Conservation (phyloP, 2,888 invertebrate species). For the Volucella inanis region DNA sequence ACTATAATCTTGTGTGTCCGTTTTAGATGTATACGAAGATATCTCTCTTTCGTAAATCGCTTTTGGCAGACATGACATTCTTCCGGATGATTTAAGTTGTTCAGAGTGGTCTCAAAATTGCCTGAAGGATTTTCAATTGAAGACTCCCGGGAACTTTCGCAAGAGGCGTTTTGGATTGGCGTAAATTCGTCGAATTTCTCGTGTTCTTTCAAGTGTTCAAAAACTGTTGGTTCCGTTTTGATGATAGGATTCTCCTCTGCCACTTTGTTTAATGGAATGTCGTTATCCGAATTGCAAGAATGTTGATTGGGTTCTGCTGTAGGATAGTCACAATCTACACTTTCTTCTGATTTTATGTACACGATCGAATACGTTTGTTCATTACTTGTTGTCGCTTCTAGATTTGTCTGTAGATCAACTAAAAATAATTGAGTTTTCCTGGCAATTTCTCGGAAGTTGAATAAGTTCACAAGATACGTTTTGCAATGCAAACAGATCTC, state of each 20-base stretch:
- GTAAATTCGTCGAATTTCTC: too few relatives aligned
- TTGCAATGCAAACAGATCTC: slow-evolving; percentile 58
- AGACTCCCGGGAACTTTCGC: slow-evolving; percentile 35
- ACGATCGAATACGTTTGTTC: slow-evolving; percentile 7
- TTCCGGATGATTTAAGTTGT: slow-evolving; percentile 17
- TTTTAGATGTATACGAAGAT: slow-evolving; percentile 55
- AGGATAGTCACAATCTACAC: neutral
- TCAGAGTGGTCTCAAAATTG: neutral
- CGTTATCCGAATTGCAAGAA: slow-evolving; percentile 56
- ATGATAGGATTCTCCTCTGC: neutral
- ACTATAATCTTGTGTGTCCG: slow-evolving; percentile 62
- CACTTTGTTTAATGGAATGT: slow-evolving; percentile 51
- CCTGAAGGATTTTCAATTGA: slow-evolving; percentile 42
- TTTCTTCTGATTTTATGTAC: slow-evolving; percentile 44
- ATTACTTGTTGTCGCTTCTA: slow-evolving; percentile 7
- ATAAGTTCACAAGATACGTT: slow-evolving; percentile 22
- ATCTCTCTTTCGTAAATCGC: slow-evolving; percentile 64
- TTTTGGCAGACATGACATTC: slow-evolving; percentile 66
- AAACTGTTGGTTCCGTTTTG: slow-evolving; percentile 8
- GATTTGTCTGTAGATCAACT: slow-evolving; percentile 38
- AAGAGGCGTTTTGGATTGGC: neutral
- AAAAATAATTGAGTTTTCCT: slow-evolving; percentile 62
- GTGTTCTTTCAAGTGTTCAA: neutral
- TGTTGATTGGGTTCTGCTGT: neutral
- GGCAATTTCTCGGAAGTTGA: slow-evolving; percentile 59